A percentile compares a stretch with the other conserved stretches of the same genome.
These are phyloP conservation scores for Cosmorhoe ocellata DNA, from an alignment of 2,888 invertebrate species.

Conservation along the genomic window DNA sequence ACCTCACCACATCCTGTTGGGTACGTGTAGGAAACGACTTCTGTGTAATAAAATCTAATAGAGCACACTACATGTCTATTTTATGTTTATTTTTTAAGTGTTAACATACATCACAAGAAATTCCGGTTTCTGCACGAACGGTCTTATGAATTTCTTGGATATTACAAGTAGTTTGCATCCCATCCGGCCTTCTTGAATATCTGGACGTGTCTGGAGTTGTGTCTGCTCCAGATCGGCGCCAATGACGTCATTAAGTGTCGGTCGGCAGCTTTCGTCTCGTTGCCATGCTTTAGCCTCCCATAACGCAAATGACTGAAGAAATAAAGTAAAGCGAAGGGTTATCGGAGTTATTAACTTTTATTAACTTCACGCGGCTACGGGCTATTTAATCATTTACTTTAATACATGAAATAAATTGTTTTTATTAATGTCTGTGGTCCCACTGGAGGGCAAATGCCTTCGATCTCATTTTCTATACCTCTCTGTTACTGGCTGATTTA, in stretches of 20 bases:
- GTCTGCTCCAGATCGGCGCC: slow-evolving; percentile 14
- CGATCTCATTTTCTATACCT: too few species aligned
- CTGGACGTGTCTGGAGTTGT: slow-evolving; percentile 1
- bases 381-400: too few species aligned
- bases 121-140: background rate
- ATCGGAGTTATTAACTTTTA: background rate
- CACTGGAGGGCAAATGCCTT: too few species aligned
- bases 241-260: slow-evolving; percentile 20
- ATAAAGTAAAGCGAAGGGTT: slow-evolving; percentile 7
- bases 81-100: background rate
- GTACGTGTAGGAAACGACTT: slow-evolving; percentile 16
- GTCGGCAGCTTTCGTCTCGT: slow-evolving; percentile 12
- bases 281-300: background rate
- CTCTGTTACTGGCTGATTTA: too few species aligned
- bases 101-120: background rate
- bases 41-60: slow-evolving; percentile 8
- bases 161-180: background rate
- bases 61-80: background rate
- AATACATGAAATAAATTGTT: too few species aligned
- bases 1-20: slow-evolving; percentile 12
- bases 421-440: too few species aligned
- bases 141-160: background rate
- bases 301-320: slow-evolving; percentile 13
- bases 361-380: too few species aligned
- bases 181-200: background rate